Base-by-base conservation (phyloP, 2,888 invertebrate species). In the Spodoptera littoralis region DNA sequence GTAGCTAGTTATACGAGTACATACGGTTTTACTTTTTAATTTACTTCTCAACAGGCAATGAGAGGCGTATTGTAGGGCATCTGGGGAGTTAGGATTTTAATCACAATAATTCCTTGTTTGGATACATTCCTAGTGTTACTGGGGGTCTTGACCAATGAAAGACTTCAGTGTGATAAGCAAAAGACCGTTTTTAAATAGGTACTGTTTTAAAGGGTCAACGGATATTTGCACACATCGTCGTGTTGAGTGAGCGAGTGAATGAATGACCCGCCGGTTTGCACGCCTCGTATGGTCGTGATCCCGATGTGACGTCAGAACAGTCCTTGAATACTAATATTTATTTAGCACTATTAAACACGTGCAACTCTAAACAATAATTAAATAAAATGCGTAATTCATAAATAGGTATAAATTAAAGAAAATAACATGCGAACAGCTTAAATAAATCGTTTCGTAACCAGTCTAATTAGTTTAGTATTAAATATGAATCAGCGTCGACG, bases 261-360 rank as follows among this genome's bases (percentile, higher is more conserved):
- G 18, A 18, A 18, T 18, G 18, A 1, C 18, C 18, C 18, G 18
- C 18, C 18, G 18, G 18, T 18, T 18, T 18, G 18, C 18, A 2
- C 1, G 18, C 18, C 18, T 18, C 18, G 18, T 18, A 18, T 18
- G 18, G 18, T 18, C 18, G 18, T 18, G 18, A 18, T 18, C 18
- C 18, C 18, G 18, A 18, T 18, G 18, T 18, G 18, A 18, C 18
- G 18, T 18, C 18, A 18, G 18, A 1, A 18, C 66, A 57, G 60
- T 66, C 67, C 66, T 70, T 70, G 66, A 66, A 53, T 44, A 11
- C 27, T 60, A 53, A 30, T 30, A 43, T 41, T 12, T 67, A 41
- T 36, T 13, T 24, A 42, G 51, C 24, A 45, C 55, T 2, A 70
- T 66, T 60, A 71, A 57, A 57, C 72, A 72, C 70, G 70, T 72